Percentiles rank a stretch among this genome's conserved stretches.
Evolutionary conservation across 2,888 invertebrate species (phyloP).

Genomic region (Quadroppia sp.): DNA sequence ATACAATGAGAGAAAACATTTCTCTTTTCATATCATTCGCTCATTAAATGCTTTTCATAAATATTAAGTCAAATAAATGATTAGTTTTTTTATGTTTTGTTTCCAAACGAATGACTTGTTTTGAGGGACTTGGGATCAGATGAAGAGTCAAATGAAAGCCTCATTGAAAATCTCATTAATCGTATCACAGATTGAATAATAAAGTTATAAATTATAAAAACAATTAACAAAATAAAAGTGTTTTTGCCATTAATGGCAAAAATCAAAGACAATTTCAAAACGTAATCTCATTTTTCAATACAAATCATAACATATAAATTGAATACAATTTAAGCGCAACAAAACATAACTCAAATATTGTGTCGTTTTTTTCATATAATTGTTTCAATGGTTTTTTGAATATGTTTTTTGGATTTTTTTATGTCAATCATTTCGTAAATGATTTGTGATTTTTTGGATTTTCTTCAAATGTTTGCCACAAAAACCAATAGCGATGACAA

Average conservation of each 20-base stretch:
- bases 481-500: background rate
- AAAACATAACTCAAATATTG: background rate
- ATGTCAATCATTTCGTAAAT: background rate
- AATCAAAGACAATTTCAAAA: background rate
- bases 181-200: background rate
- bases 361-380: background rate
- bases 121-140: background rate
- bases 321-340: background rate
- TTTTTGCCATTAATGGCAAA: background rate
- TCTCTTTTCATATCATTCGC: background rate
- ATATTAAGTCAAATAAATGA: too few species aligned
- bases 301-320: background rate
- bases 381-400: background rate
- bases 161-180: background rate
- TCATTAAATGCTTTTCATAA: too few species aligned
- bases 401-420: background rate
- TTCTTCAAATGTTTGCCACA: background rate
- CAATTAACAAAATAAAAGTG: constrained; percentile 2
- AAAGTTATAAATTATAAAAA: background rate
- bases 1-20: too few species aligned
- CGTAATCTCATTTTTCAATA: too few species aligned
- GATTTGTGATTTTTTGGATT: background rate
- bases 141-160: background rate
- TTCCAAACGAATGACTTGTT: background rate
- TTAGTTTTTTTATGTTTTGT: too few species aligned